Base-by-base conservation (phyloP, 2,113 vertebrate species). In the Arenaria interpres region DNA sequence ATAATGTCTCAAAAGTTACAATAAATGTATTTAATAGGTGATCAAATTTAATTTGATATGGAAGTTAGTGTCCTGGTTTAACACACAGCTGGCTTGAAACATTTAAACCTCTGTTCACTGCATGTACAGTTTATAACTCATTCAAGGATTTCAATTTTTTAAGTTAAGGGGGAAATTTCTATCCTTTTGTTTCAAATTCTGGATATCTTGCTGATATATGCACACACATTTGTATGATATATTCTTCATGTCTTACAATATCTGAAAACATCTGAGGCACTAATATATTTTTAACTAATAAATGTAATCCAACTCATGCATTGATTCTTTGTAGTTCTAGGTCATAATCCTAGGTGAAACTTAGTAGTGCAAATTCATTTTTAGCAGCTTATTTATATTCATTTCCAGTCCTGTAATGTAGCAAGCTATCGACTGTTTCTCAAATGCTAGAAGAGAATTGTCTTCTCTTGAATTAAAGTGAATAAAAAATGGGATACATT, bases 381-480 rank as follows among this genome's bases (percentile, higher is more conserved):
- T 93, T 92, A 80, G 27, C 21, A 85, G 32, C 24, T 85, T 68
- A 59, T 90, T 81, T 87, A 30, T 77, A 73, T 67, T 90, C 4
- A 80, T 94, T 92, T 96, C 92, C 73, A 79, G 86, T 93, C 66
- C 25, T 67, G 33, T 60, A 93, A 48, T 53, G 30, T 64, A 74
- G 30, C 37, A 72, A 79, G 13, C 30, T 78, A 48, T 79, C 0
- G 0, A 72, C n/a, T 78, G 2, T 87, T 93, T 76, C 30, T 96
- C 46, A 78, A 37, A 67, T 43, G 35, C 18, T 57, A 85, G 32
- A 10, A 41, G 24, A 79, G 27, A 80, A 63, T 17, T 53, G 10
- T 33, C 8, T 76, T 91, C 28, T 62, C 25, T 75, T 94, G 64
- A 82, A 74, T 81, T 78, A 92, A 21, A 78, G 24, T 45, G 54